phyloP scores from a whole-genome alignment of 2,113 vertebrate genomes.

The Dunckerocampus dactyliophorus region DNA sequence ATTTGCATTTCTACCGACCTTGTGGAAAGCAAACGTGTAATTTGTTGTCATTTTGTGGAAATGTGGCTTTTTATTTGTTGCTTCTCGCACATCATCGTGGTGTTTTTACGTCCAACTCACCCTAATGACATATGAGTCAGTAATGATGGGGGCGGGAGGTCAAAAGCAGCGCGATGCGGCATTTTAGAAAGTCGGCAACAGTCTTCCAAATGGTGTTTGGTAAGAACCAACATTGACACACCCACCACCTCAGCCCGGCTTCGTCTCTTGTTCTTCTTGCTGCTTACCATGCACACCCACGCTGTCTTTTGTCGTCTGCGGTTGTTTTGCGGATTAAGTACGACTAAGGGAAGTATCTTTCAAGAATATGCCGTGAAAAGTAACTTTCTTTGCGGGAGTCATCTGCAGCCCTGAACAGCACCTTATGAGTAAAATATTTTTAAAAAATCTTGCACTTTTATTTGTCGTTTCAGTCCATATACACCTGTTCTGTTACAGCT shows the following conservation, averaged over 20 bases:
- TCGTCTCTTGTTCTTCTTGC: background rate
- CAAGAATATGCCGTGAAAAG: background rate
- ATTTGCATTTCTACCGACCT: conserved; percentile 72
- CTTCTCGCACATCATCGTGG: conserved; percentile 35
- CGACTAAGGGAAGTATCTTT: background rate
- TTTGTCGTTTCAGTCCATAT: conserved; percentile 42
- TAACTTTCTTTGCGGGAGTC: background rate
- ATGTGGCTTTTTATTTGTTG: conserved; percentile 46
- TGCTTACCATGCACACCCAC: background rate
- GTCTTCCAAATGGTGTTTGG: background rate
- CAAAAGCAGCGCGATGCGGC: background rate
- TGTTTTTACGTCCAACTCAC: conserved; percentile 29
- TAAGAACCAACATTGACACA: background rate
- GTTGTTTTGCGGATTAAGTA: background rate
- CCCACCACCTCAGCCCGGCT: background rate
- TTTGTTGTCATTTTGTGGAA: conserved; percentile 45
- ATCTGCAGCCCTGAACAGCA: conserved; percentile 43
- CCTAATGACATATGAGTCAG: background rate
- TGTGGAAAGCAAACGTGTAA: conserved; percentile 58
- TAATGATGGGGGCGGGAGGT: background rate
- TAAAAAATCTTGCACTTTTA: conserved; percentile 70
- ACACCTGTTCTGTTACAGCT: conserved; percentile 56
- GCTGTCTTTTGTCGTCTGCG: background rate
- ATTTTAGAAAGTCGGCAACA: background rate
- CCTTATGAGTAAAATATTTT: conserved; percentile 63